phyloP scores from a whole-genome alignment of 2,113 vertebrate species.

The Neotoma lepida region DNA sequence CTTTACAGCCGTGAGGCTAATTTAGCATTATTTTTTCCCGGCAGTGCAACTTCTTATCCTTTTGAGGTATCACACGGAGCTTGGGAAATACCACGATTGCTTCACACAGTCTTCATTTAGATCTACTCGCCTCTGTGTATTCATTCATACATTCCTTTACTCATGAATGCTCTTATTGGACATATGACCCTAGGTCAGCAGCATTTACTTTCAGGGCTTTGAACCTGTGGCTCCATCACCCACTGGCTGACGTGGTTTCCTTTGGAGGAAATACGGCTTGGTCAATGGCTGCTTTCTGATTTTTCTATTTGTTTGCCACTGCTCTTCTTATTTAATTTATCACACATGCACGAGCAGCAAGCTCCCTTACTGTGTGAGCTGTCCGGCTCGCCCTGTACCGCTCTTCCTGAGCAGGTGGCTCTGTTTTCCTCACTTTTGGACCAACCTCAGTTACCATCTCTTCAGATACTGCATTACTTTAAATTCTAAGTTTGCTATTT shows the following conservation, averaged over 20 bases:
- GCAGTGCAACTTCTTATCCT: neutral
- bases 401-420: neutral
- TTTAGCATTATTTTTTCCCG: neutral
- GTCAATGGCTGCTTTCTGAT: neutral
- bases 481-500: neutral
- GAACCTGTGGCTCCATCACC: neutral
- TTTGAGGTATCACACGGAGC: neutral
- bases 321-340: neutral
- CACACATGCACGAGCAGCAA: neutral
- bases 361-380: neutral
- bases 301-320: constrained; percentile 9
- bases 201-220: neutral
- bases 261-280: neutral
- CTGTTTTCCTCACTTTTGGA: neutral
- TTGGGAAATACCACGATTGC: neutral
- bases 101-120: neutral
- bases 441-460: neutral
- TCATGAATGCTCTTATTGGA: neutral
- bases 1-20: neutral
- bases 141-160: neutral
- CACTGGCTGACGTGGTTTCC: neutral
- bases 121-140: neutral
- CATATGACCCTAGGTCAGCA: neutral
- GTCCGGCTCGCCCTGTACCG: neutral
- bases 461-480: neutral